Evolutionary conservation across 53 echinoderm and acorn worm genomes (phyloP), one percentile per base, ranked within the genome.

Genomic region (Luidia sarsii): DNA sequence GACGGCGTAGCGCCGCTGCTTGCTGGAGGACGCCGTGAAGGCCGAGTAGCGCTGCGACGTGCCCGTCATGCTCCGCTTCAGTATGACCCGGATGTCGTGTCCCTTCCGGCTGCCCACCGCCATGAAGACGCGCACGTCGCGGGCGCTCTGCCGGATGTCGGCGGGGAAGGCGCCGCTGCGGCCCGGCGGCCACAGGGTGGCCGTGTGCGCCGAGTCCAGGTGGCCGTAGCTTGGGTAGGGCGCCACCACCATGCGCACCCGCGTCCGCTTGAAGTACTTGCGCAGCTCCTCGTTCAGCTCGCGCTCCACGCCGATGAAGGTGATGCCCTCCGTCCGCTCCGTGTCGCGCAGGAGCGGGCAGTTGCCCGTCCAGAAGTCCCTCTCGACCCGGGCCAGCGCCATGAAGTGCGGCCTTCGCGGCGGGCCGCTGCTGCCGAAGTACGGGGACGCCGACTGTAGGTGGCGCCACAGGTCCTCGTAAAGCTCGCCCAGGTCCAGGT

Each of bases 141-240:
- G 53, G 2, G 67, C 57, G 23, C 75, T 91, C 49, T 91, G 35
- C 20, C 70, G 59, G 27, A 87, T 50, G 48, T 87, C 87, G 18
- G 70, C 33, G 21, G 84, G 80, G 52, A 79, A 87, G 28, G 38
- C 57, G 5, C 77, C 62, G 7, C 75, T 51, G 10, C 45, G 70
- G 13, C 69, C 83, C 2, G 59, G 48, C 19, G 35, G 53, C 3
- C 33, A 48, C 18, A 85, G 59, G 46, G 85, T 57, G 4, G 28
- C 19, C 1, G 82, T 80, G 20, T 82, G 53, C 50, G 45, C 86
- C 2, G 82, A 66, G 21, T 80, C 64, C 33, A 92, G 74, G 65
- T 89, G 87, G 2, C 89, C 81, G 36, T 87, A 92, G 65, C 92
- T 89, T 43, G 95, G 95, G 51, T 92, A 92, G 29, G 95, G 95